phyloP scores from a whole-genome alignment of 2,888 invertebrate species.

The Hirtodrosophila trivittata region DNA sequence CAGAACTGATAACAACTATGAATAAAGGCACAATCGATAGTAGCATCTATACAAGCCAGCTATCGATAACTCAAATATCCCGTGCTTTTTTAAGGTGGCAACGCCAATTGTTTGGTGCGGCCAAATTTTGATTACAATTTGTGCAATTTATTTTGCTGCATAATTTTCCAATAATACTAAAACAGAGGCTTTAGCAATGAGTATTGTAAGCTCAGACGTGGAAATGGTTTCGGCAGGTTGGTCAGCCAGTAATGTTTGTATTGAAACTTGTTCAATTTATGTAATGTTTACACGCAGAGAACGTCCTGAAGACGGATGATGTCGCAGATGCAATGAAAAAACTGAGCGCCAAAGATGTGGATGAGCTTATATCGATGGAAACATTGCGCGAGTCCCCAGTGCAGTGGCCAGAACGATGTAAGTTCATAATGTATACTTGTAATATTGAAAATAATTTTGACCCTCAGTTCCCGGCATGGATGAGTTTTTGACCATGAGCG shows the following conservation, averaged over 20 bases:
- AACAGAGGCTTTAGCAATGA: conserved; percentile 32
- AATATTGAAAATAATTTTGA: too few species aligned
- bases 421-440: conserved; percentile 81
- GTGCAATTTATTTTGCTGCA: conserved; percentile 13
- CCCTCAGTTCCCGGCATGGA: conserved; percentile 93
- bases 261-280: neutral
- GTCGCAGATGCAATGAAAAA: conserved; percentile 12
- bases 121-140: conserved; percentile 37
- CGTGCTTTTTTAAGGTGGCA: conserved; percentile 11
- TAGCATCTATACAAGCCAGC: too few species aligned
- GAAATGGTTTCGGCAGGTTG: conserved; percentile 31
- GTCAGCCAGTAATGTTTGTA: neutral
- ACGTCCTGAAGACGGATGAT: conserved; percentile 36
- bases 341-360: conserved; percentile 84
- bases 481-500: conserved; percentile 90
- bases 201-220: neutral
- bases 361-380: conserved; percentile 93
- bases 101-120: conserved; percentile 25
- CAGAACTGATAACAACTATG: too few species aligned
- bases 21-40: too few species aligned
- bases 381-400: conserved; percentile 97
- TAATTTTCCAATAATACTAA: neutral
- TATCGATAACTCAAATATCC: too few species aligned
- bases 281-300: conserved; percentile 30
- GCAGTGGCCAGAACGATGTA: conserved; percentile 98